Base-by-base conservation (phyloP, 2,113 vertebrate species). In the Spheniscus mendiculus region DNA sequence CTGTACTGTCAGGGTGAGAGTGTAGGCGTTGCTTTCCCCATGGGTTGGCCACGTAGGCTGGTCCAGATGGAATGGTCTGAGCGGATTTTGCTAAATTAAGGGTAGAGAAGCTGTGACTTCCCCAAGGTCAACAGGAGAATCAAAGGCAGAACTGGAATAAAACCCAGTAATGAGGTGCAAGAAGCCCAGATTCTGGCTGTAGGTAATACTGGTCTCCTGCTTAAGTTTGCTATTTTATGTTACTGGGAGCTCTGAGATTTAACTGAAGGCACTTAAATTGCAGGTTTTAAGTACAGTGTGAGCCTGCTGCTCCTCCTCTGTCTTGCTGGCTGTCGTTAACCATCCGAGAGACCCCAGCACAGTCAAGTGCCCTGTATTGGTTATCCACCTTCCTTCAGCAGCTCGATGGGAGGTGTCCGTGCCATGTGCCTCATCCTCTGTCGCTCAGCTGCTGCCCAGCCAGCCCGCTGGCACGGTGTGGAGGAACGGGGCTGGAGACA, bases 31-130 rank as follows among this genome's bases (percentile, higher is more conserved):
- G 44, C 36, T 61, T 40, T 59, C 45, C 44, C 38, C 9, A 0
- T 1, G 38, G 38, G 4, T 3, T 21, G 63, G 11, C 55, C 10
- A 0, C 1, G 21, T 4, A 3, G 50, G n/a, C 49, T 42, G 18
- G 26, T 23, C 36, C 45, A 7, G 29, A 36, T 21, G 63, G 30
- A 50, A 21, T 1, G 44, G 29, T 30, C 11, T 19, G 42, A 12
- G 34, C 0, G 4, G 52, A 6, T 62, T 56, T 26, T 30, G 44
- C 56, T 49, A 2, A 40, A 9, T 15, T 6, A 6, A 32, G 42
- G 36, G 1, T 9, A 3, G 30, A 5, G 30, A 20, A 72, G 63
- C 63, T 77, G 74, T 3, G 25, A 11, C 19, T 70, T 76, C 11
- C 52, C 34, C 42, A 14, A 71, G 83, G 62, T 84, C 62, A 34